Evolutionary conservation across 2,888 invertebrate species (phyloP), one percentile per base, ranked within the genome.

Genomic region (Agrypnus murinus): DNA sequence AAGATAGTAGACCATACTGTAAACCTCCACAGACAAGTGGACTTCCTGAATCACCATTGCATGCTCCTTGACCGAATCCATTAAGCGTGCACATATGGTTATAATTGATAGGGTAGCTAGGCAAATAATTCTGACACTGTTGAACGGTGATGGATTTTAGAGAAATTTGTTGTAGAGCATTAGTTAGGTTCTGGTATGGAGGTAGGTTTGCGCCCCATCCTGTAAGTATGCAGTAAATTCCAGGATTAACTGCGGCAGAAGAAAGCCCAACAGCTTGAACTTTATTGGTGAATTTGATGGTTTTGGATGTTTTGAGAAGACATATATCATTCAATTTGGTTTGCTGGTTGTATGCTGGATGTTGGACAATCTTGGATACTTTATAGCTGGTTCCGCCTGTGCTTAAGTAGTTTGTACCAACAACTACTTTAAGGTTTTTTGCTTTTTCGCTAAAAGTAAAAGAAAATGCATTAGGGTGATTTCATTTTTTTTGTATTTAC

Each of bases 81-180:
- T 89, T 89, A 12, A 89, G 82, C 0, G 91, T 89, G 77, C 91
- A 91, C 74, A 91, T 88, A 80, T 90, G 88, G 0, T 84, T 81
- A 3, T 84, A 84, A 74, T 83, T 86, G 0, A 90, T 86, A 0
- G 86, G 86, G 34, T 60, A 62, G 32, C 63, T 58, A 25, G 62
- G 48, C 10, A 71, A 45, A 2, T 12, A 25, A 48, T 7, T 75
- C 71, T 86, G 85, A 77, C 90, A 90, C 7, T 83, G 80, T 25
- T 86, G 85, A 17, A 88, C 86, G 63, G 85, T 88, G 12, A 90
- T 78, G 0, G 88, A 84, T 0, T 81, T 85, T 68, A 88, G 77
- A 69, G 86, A 82, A 63, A 90, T 88, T 79, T 87, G 87, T 76
- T 91, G 90, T 7, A 91, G 84, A 7, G 87, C 84, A 65, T 87